Conservation (phyloP, 2,797 vertebrate species). For the Darevskia mixta region DNA sequence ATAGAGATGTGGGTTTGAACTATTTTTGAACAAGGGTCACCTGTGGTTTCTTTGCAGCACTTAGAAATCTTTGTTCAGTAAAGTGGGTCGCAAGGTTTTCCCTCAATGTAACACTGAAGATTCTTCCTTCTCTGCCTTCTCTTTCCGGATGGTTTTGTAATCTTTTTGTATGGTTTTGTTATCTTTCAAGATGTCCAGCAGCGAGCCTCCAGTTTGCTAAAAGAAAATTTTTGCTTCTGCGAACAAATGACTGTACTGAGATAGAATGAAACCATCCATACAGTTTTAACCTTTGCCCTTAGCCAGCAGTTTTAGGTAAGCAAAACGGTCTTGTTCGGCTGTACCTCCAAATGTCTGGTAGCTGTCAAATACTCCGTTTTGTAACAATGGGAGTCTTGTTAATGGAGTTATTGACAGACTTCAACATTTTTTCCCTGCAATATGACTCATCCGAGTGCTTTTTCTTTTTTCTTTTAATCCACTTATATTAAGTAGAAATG, state of each 20-base stretch:
- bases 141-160: conserved; percentile 3
- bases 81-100: conserved; percentile 8
- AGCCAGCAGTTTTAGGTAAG: background rate
- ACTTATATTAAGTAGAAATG: background rate
- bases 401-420: background rate
- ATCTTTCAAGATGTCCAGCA: conserved; percentile 27
- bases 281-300: background rate
- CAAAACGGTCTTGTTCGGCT: background rate
- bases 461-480: too few relatives aligned
- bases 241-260: conserved; percentile 8
- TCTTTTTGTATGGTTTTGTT: conserved; percentile 14
- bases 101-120: background rate
- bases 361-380: background rate
- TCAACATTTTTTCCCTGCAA: background rate
- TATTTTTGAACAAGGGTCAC: conserved; percentile 44
- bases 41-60: conserved; percentile 41
- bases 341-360: background rate
- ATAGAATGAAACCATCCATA: conserved; percentile 28
- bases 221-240: background rate
- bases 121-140: conserved; percentile 21
- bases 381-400: background rate
- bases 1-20: conserved; percentile 7
- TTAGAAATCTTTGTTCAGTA: background rate
- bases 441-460: background rate
- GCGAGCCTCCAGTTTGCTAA: conserved; percentile 5